A percentile compares a stretch with the other conserved stretches of the same genome.
These are phyloP conservation scores for Seriola rivoliana DNA, from an alignment of 2,113 vertebrate genomes.

Conservation along the genomic window DNA sequence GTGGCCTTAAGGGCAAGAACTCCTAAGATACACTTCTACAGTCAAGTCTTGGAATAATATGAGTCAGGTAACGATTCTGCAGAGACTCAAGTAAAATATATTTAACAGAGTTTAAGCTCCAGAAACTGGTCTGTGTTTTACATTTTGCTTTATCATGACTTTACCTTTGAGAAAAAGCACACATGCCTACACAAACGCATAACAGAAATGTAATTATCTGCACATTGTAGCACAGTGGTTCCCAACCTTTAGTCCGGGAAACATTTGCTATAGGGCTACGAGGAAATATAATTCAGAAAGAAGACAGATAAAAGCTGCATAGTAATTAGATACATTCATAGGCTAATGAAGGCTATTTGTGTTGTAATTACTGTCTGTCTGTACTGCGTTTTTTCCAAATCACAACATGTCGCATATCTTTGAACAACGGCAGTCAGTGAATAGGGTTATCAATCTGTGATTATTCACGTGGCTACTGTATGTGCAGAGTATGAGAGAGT, in stretches of 20 bases:
- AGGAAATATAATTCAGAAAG: slow-evolving; percentile 1
- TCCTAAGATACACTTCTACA: slow-evolving; percentile 40
- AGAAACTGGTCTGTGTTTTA: background rate
- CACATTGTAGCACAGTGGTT: too few relatives aligned
- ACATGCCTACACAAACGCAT: background rate
- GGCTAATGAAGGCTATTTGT: background rate
- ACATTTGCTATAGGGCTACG: background rate
- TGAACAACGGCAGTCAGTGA: background rate
- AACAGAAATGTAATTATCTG: background rate
- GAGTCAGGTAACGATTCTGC: slow-evolving; percentile 43
- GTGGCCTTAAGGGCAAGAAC: slow-evolving; percentile 60
- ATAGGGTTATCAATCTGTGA: background rate
- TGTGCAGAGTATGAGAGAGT: background rate
- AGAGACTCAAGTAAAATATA: slow-evolving; percentile 14
- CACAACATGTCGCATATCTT: background rate
- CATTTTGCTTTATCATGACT: slow-evolving; percentile 16
- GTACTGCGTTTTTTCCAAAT: background rate
- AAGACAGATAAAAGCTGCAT: background rate
- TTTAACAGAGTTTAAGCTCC: slow-evolving; percentile 4
- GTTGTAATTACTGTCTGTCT: background rate
- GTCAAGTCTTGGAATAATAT: slow-evolving; percentile 46
- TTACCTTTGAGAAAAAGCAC: background rate
- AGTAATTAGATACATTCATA: background rate
- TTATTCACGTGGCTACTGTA: background rate
- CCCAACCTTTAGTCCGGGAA: background rate